These are phyloP conservation scores for Drosophila ambigua DNA, from an alignment of 1,140 invertebrate species.

Conservation along the genomic window DNA sequence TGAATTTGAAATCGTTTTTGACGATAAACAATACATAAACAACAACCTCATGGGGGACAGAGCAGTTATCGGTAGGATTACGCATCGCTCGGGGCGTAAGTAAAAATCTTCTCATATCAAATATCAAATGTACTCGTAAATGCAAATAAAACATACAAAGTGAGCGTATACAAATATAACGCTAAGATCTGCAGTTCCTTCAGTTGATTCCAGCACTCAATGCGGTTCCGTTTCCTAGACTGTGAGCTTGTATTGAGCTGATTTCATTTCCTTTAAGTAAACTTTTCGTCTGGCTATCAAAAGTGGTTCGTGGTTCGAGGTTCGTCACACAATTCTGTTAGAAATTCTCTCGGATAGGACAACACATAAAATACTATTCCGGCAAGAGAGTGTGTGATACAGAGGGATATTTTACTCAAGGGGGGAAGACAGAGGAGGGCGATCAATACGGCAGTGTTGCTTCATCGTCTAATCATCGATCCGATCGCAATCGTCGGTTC, in stretches of 20 bases:
- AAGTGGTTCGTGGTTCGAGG: constrained; percentile 18
- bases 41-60: constrained; percentile 78
- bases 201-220: constrained; percentile 56
- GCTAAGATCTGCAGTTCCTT: constrained; percentile 42
- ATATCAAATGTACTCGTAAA: constrained; percentile 51
- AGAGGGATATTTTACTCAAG: constrained; percentile 4
- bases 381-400: constrained; percentile 7
- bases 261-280: constrained; percentile 54
- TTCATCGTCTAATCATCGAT: constrained; percentile 27
- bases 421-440: constrained; percentile 56
- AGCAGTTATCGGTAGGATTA: constrained; percentile 75
- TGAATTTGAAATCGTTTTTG: constrained; percentile 28
- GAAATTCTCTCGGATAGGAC: constrained; percentile 53
- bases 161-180: constrained; percentile 49
- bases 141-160: constrained; percentile 58
- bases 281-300: constrained; percentile 62
- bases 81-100: constrained; percentile 56
- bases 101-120: constrained; percentile 71
- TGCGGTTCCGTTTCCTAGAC: constrained; percentile 16
- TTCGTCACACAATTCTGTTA: constrained; percentile 70
- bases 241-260: constrained; percentile 3
- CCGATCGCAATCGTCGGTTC: constrained; percentile 28
- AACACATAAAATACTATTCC: constrained; percentile 13
- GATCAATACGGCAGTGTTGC: constrained; percentile 74
- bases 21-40: constrained; percentile 40